Conservation (phyloP, 1,140 invertebrate species). For the Trichonephila clavipes region DNA sequence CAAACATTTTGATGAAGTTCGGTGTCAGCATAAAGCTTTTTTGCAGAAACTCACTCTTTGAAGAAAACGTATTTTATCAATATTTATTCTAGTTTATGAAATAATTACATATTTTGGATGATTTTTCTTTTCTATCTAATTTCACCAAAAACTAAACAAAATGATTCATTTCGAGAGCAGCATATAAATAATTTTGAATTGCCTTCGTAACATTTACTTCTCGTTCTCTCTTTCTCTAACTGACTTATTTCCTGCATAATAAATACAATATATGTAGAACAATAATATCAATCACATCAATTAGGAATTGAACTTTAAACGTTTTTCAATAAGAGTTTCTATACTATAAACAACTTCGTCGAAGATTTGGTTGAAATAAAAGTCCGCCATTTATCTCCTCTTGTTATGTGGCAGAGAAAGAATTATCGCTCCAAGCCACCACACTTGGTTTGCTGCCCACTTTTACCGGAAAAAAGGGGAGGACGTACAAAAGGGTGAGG, state of each 20-base stretch:
- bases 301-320: not conserved
- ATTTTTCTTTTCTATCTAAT: too few species aligned
- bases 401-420: constrained; percentile 64
- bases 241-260: not conserved
- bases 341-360: not conserved
- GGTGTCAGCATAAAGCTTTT: too few species aligned
- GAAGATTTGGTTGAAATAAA: not conserved
- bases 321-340: not conserved
- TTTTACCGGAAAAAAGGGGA: constrained; percentile 24
- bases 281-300: not conserved
- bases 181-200: too few species aligned
- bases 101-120: too few species aligned
- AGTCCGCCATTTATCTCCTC: constrained; percentile 39
- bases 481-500: not conserved
- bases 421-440: constrained; percentile 45
- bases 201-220: too few species aligned
- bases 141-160: too few species aligned
- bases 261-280: not conserved
- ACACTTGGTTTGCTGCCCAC: constrained; percentile 52
- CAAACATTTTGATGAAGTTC: too few species aligned
- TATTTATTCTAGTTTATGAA: too few species aligned
- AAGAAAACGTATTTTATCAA: too few species aligned
- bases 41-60: too few species aligned
- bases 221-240: too few species aligned
- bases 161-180: too few species aligned